Percentiles rank a stretch among this genome's conserved stretches.
Evolutionary conservation across 2,113 vertebrate species (phyloP).

Genomic region (Gobiocypris rarus): DNA sequence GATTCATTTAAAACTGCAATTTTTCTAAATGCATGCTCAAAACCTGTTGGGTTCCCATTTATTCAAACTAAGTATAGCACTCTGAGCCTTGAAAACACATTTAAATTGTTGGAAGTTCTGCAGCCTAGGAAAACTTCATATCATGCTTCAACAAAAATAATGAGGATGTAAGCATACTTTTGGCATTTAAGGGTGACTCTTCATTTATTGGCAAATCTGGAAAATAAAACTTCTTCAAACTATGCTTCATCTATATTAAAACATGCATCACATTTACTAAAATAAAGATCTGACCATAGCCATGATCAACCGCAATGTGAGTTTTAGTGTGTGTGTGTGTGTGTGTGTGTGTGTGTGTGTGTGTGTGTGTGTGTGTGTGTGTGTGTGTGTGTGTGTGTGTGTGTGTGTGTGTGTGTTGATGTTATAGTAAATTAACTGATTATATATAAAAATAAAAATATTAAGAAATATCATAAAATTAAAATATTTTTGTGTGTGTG

Average conservation of each 20-base stretch:
- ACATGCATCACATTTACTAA: background rate
- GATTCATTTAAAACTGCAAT: constrained; percentile 18
- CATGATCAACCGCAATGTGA: background rate
- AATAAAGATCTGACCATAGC: background rate
- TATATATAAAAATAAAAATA: too few relatives aligned
- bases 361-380: too few relatives aligned
- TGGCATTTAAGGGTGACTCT: background rate
- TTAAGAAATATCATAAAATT: too few relatives aligned
- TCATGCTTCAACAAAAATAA: background rate
- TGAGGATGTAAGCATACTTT: background rate
- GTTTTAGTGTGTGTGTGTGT: background rate
- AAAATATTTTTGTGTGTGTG: too few relatives aligned
- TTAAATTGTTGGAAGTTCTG: background rate
- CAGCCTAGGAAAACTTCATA: background rate
- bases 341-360: too few relatives aligned
- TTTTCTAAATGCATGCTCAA: background rate
- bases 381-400: too few relatives aligned
- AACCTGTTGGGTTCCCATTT: constrained; percentile 11
- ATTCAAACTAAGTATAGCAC: constrained; percentile 11
- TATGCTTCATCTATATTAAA: background rate
- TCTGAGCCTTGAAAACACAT: background rate
- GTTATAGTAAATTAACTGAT: too few relatives aligned
- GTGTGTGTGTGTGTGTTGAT: too few relatives aligned
- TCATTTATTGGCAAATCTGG: background rate
- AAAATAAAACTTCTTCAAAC: background rate